Evolutionary conservation across 2,888 invertebrate genomes (phyloP).

Genomic region (Drosophila nr. fundita): DNA sequence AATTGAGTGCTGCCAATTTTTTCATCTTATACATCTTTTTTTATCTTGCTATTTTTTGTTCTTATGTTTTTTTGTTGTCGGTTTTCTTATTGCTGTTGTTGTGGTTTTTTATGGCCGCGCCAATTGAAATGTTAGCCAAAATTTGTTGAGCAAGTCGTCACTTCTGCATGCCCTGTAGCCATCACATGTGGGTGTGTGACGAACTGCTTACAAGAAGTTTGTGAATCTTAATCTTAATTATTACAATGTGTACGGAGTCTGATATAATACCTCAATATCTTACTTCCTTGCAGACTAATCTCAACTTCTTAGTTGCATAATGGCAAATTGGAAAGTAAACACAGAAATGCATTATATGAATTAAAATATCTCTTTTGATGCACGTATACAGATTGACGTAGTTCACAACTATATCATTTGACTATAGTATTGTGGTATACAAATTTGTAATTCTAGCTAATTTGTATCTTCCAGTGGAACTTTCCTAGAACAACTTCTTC

Average conservation of each 20-base stretch:
- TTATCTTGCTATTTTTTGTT: constrained; percentile 10
- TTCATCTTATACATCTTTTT: constrained; percentile 21
- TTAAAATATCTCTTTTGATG: not conserved
- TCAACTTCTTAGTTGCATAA: not conserved
- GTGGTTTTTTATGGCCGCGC: constrained; percentile 35
- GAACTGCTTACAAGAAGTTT: not conserved
- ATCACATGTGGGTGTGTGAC: not conserved
- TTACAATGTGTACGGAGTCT: not conserved
- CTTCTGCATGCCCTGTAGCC: constrained; percentile 4
- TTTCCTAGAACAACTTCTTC: not conserved
- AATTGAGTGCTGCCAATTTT: constrained; percentile 77
- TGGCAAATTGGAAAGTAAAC: not conserved
- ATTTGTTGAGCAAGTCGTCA: constrained; percentile 11
- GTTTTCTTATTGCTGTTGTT: constrained; percentile 41
- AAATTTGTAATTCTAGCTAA: not conserved
- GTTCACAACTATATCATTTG: not conserved
- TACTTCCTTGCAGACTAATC: not conserved
- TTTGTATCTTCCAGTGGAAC: not conserved
- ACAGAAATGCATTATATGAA: not conserved
- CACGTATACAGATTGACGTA: not conserved
- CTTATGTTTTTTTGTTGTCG: not conserved
- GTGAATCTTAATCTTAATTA: not conserved
- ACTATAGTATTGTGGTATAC: not conserved
- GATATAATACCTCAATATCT: not conserved
- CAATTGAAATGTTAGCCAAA: constrained; percentile 57